Evolutionary conservation across 2,888 invertebrate species (phyloP).

Genomic region (Allolobophora icterica): DNA sequence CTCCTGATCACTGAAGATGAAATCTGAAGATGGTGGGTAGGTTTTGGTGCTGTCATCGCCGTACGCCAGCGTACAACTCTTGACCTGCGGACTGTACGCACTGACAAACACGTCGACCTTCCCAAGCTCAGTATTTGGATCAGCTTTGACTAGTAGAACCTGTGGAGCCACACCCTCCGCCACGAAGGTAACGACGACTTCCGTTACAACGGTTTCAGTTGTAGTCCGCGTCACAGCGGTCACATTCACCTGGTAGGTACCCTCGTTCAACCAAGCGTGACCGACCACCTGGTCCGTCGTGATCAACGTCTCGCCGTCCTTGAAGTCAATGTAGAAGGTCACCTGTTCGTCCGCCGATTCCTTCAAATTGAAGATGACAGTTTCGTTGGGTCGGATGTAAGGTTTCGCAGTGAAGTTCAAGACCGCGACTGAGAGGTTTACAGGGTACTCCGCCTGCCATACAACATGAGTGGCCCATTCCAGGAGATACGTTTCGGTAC

Average conservation of each 20-base stretch:
- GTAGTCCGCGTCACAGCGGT: constrained; percentile 45
- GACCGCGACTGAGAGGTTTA: constrained; percentile 36
- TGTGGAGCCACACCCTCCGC: constrained; percentile 45
- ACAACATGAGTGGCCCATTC: constrained; percentile 37
- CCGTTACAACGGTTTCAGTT: constrained; percentile 24
- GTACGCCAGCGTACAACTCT: constrained; percentile 41
- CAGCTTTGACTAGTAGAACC: constrained; percentile 39
- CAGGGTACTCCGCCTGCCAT: constrained; percentile 5
- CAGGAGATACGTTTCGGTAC: constrained; percentile 21
- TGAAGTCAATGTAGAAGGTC: constrained; percentile 54
- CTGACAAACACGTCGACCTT: constrained; percentile 33
- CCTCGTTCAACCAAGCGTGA: constrained; percentile 54
- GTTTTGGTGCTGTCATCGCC: constrained; percentile 47
- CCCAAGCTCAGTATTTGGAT: constrained; percentile 13
- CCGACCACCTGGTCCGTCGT: constrained; percentile 43
- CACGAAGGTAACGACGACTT: constrained; percentile 41
- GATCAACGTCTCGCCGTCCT: constrained; percentile 51
- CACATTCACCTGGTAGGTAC: constrained; percentile 50
- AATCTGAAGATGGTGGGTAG: neutral
- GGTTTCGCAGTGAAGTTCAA: constrained; percentile 42
- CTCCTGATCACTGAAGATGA: constrained; percentile 14
- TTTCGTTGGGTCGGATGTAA: constrained; percentile 58
- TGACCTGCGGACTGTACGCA: constrained; percentile 37
- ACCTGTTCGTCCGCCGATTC: constrained; percentile 48
- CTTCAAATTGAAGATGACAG: constrained; percentile 51